These are phyloP conservation scores for Rhynchotus rufescens DNA, from an alignment of 2,797 vertebrate genomes.

Conservation along the genomic window DNA sequence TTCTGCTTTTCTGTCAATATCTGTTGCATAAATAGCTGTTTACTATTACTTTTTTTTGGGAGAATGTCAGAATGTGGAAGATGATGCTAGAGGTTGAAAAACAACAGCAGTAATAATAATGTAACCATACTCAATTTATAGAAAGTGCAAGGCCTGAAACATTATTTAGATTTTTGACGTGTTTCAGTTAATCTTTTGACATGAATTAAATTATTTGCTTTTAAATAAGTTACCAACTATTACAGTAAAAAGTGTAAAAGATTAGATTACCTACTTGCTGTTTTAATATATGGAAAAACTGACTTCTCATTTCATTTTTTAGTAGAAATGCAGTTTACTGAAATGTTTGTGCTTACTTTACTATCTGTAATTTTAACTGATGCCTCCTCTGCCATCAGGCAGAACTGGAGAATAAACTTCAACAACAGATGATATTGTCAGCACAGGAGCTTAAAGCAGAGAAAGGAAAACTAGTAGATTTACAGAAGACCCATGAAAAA, in stretches of 20 bases:
- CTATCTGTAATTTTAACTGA: background rate
- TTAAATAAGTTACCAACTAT: background rate
- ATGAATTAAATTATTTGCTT: background rate
- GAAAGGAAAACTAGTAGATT: constrained; percentile 79
- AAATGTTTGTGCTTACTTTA: background rate
- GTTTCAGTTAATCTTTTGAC: background rate
- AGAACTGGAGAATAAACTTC: constrained; percentile 87
- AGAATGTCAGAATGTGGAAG: background rate
- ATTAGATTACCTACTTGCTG: background rate
- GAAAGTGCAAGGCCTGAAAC: background rate
- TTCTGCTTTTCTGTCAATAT: background rate
- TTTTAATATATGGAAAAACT: background rate
- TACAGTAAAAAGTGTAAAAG: background rate
- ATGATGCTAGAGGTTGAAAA: background rate
- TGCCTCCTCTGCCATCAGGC: constrained; percentile 76
- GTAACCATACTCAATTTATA: background rate
- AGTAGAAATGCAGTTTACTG: background rate
- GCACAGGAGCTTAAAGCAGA: constrained; percentile 84
- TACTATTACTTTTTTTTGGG: background rate
- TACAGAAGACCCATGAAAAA: constrained; percentile 83
- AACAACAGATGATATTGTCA: constrained; percentile 81
- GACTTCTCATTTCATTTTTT: background rate
- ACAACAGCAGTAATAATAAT: background rate
- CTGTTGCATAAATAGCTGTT: constrained; percentile 6
- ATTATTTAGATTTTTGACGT: background rate